Base-by-base conservation (phyloP, 2,888 invertebrate species). In the Nudaria mundana region DNA sequence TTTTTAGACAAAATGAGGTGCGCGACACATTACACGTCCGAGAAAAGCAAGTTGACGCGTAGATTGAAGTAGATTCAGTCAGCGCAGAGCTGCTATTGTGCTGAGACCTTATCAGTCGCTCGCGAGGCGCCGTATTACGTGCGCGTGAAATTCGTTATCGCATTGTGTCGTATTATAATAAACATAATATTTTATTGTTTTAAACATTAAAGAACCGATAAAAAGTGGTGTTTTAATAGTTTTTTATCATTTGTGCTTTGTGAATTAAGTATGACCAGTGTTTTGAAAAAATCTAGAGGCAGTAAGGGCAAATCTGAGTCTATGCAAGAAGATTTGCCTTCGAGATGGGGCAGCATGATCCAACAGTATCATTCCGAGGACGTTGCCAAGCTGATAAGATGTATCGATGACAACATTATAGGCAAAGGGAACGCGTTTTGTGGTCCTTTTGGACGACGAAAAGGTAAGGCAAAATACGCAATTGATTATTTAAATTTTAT, bases 361-460 rank as follows among this genome's bases (percentile, higher is more conserved):
- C 74, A 76, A 39, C 78, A 86, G 29, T 76, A 84, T 38, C 92
- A 90, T 66, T 90, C 90, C 61, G 93, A 94, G 69, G 94, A 94
- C 65, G 90, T 91, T 18, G 88, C 90, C 30, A 94, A 94, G 72
- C 83, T 96, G 56, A 89, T 95, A 54, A 93, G 93, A 71, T 95
- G 94, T 71, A 94, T 96, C 53, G 94, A 95, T 65, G 93, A 94
- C 52, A 95, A 93, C 78, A 89, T 96, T 53, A 93, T 96, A 66
- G 96, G 96, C 39, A 94, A 93, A 73, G 93, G 93, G 57, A 93
- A 93, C 62, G 93, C 93, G 14, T 96, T 96, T 76, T 91, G 93
- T 60, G 95, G 96, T 36, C 96, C 96, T 7, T 96, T 93, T 70
- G 96, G 96, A 48, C 90, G 94, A 40, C 87, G 96, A 68, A 94